phyloP scores from a whole-genome alignment of 2,888 invertebrate species.

The Frankliniella fusca region DNA sequence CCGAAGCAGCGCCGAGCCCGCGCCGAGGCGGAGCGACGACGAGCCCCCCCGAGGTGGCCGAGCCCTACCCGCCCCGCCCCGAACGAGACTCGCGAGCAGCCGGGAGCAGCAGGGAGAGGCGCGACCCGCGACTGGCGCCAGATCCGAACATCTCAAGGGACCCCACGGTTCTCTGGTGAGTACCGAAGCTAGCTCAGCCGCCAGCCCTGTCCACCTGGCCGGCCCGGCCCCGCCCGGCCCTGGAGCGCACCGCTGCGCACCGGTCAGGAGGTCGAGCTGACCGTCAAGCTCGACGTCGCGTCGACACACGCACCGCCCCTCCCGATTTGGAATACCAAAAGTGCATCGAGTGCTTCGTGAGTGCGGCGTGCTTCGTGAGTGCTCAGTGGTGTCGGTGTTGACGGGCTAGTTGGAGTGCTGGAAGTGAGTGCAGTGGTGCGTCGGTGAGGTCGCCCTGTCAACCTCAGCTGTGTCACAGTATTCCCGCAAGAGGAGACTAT shows the following conservation, averaged over 20 bases:
- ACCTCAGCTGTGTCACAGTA: background rate
- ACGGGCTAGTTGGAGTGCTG: background rate
- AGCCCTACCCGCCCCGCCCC: background rate
- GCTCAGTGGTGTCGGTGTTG: background rate
- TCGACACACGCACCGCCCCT: background rate
- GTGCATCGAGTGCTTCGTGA: background rate
- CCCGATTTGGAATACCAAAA: background rate
- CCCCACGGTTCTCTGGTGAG: constrained; percentile 23
- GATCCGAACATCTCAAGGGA: constrained; percentile 24
- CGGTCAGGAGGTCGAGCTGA: background rate
- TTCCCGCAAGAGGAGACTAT: background rate
- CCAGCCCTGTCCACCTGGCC: background rate
- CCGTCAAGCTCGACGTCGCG: background rate
- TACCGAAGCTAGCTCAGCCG: background rate
- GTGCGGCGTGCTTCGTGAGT: background rate
- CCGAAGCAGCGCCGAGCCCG: constrained; percentile 3
- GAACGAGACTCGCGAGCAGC: constrained; percentile 10
- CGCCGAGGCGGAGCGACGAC: background rate
- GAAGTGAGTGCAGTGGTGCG: background rate
- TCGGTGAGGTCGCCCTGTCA: background rate
- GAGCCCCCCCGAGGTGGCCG: background rate
- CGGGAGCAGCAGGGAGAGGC: background rate
- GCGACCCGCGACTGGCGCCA: constrained; percentile 16
- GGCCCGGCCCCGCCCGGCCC: background rate
- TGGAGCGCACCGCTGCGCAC: background rate